phyloP scores from a whole-genome alignment of 2,113 vertebrate genomes.

The Lophura nycthemera region DNA sequence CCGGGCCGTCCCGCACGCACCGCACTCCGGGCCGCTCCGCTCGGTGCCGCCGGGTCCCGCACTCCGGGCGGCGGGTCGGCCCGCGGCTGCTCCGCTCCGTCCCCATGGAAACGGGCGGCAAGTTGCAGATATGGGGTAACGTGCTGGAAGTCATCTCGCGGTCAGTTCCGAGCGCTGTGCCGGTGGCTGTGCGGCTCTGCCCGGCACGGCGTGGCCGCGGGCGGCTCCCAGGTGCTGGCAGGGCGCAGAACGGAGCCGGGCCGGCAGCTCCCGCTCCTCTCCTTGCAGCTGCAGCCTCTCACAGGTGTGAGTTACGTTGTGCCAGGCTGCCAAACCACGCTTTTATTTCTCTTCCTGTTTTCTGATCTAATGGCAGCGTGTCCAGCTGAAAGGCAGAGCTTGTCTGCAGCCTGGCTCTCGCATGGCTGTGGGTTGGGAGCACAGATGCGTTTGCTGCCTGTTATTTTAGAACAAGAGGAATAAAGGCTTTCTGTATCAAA shows the following conservation, averaged over 20 bases:
- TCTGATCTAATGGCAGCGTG: rapidly evolving
- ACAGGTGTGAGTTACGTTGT: not conserved
- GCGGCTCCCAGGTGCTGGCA: rapidly evolving
- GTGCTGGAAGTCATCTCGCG: not conserved
- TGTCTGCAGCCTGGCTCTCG: not conserved
- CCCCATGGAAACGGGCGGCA: constrained; percentile 38
- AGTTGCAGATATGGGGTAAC: not conserved
- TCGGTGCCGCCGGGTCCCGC: too few species aligned
- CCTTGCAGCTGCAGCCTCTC: not conserved
- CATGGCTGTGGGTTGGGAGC: constrained; percentile 44
- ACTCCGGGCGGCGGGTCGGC: not conserved
- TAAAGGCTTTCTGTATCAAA: not conserved
- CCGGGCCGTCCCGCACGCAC: too few species aligned
- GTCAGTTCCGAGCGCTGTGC: not conserved
- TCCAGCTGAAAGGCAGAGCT: not conserved
- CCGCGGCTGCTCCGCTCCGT: not conserved
- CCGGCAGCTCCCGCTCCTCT: not conserved
- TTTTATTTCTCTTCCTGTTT: not conserved
- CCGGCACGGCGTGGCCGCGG: not conserved
- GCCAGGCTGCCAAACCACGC: not conserved
- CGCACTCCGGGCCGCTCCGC: too few species aligned
- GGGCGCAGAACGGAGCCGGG: rapidly evolving
- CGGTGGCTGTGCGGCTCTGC: not conserved
- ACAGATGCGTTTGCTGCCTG: constrained; percentile 57
- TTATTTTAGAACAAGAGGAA: constrained; percentile 44